These are phyloP conservation scores for Coronaproctus castanopsis DNA, from an alignment of 2,888 invertebrate genomes.

Conservation along the genomic window DNA sequence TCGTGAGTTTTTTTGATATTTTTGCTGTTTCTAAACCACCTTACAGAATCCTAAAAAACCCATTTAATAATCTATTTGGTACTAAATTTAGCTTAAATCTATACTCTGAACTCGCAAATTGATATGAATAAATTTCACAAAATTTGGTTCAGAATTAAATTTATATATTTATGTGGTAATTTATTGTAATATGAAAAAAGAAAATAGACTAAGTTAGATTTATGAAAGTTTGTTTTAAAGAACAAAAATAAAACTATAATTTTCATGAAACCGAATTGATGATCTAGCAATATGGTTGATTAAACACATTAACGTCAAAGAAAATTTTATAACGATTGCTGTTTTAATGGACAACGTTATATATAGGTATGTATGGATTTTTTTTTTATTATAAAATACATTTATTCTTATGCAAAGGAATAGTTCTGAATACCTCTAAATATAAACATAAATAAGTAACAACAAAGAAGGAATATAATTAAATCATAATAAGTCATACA, in stretches of 20 bases:
- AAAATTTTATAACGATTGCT: neutral
- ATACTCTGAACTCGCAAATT: neutral
- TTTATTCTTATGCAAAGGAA: neutral
- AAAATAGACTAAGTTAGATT: neutral
- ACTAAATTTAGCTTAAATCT: neutral
- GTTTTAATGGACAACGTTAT: neutral
- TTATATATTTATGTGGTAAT: neutral
- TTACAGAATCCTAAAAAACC: neutral
- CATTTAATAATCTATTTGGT: neutral
- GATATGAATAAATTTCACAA: neutral
- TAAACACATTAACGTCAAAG: neutral
- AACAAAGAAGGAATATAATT: neutral
- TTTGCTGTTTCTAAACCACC: neutral
- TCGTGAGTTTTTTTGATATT: neutral
- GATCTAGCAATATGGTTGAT: neutral
- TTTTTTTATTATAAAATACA: neutral
- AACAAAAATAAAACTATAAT: neutral
- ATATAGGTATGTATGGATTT: neutral
- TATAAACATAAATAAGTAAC: neutral
- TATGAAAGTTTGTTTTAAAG: neutral
- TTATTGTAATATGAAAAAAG: neutral
- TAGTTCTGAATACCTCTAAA: neutral
- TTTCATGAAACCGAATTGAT: neutral
- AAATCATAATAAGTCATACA: neutral
- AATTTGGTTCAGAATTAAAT: neutral